phyloP scores from a whole-genome alignment of 2,113 vertebrate genomes.

The Girardinichthys multiradiatus region DNA sequence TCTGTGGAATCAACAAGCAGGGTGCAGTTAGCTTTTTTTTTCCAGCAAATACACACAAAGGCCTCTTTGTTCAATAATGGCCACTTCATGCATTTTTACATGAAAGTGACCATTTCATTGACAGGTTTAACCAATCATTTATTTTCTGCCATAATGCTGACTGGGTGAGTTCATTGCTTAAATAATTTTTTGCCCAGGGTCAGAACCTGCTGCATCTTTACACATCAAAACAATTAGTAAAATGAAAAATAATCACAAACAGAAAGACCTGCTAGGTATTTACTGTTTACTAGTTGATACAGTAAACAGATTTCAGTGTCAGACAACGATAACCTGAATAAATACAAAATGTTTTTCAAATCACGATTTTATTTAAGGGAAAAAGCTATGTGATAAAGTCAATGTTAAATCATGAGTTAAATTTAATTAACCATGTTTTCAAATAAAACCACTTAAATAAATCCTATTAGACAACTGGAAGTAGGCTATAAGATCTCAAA shows the following conservation, averaged over 20 bases:
- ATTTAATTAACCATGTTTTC: neutral
- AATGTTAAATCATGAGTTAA: too few relatives aligned
- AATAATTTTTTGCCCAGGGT: neutral
- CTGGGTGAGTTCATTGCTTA: neutral
- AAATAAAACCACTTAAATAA: neutral
- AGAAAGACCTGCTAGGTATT: neutral
- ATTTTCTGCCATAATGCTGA: neutral
- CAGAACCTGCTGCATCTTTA: neutral
- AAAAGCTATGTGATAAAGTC: neutral
- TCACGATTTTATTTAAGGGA: neutral
- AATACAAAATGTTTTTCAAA: too few relatives aligned
- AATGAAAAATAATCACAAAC: neutral
- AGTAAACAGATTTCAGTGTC: too few relatives aligned
- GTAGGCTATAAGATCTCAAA: too few relatives aligned
- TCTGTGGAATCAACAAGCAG: neutral
- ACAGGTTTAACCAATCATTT: conserved; percentile 15
- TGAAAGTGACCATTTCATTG: conserved; percentile 12
- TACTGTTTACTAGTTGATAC: neutral
- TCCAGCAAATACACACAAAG: conserved; percentile 3
- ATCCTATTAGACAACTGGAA: neutral
- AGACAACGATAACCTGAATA: too few relatives aligned
- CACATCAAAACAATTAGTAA: neutral
- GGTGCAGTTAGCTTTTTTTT: neutral
- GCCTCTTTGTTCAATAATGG: conserved; percentile 6
- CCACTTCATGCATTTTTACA: conserved; percentile 8